Evolutionary conservation across 2,888 invertebrate species (phyloP), one percentile per base, ranked within the genome.

Genomic region (Litoditis marina): DNA sequence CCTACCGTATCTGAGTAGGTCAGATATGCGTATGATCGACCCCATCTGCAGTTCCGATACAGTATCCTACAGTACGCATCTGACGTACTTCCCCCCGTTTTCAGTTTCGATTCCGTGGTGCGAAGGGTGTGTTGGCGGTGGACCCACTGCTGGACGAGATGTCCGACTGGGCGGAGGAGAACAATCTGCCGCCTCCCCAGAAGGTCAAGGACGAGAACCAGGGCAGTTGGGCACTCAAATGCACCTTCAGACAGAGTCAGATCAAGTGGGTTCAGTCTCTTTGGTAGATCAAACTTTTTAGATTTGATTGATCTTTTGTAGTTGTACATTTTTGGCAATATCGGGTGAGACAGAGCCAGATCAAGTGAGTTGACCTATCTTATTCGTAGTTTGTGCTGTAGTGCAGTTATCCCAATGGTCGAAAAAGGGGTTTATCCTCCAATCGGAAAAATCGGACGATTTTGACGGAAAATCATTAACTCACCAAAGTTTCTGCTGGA

Each of bases 71-170:
- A n/a, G n/a, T n/a, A n/a, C n/a, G n/a, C n/a, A n/a, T n/a, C n/a
- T n/a, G n/a, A n/a, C n/a, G n/a, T n/a, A n/a, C n/a, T n/a, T n/a
- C 8, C 19, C 8, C 11, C 8, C 7, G 8, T 13, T 56, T 68
- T 55, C 63, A 79, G 76, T 76, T 83, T 50, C 78, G 82, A 22
- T 80, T 78, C 59, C 78, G 78, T 42, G 82, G 82, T 39, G 79
- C 69, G 69, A 82, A 82, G 59, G 82, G 82, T 28, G 78, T 83
- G 7, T 70, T 81, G 13, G 64, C 76, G 1, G 68, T 82, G 6
- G 77, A 83, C 53, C 72, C 73, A 8, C 52, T 63, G 27, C 58
- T 82, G 28, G 80, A 81, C 47, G 66, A 71, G 4, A 36, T 67
- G 1, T 60, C 68, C 11, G 30, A 51, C 11, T 72, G 72, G 69